Base-by-base conservation (phyloP, 2,888 invertebrate genomes). In the Patella ulyssiponensis region DNA sequence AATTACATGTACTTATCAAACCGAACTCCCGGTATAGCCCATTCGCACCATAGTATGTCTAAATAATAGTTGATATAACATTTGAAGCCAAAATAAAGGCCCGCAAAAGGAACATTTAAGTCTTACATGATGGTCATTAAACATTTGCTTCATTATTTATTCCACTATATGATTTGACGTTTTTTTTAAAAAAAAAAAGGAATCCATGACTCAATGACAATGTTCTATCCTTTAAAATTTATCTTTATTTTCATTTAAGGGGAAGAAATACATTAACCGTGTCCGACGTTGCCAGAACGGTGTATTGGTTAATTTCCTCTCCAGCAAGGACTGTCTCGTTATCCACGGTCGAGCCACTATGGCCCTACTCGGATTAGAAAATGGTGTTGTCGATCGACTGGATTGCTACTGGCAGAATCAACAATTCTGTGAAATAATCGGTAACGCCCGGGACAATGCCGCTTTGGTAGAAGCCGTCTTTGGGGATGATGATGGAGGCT, bases 341-440 rank as follows among this genome's bases (percentile, higher is more conserved):
- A 64, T 64, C 64, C 11, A 64, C 23, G 14, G 23, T 64, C 7
- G 14, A 23, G 23, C 64, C 14, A 11, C 23, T 23, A 14, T 64
- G 12, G 20, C 64, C 11, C 23, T 64, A 23, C 15, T 64, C 14
- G 64, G 64, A 23, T 20, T 20, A 64, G 64, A 64, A 11, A 23
- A n/a, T 64, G 64, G 11, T 9, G 14, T 9, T 2, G 23, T 23
- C 23, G 23, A 23, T 64, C 23, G 12, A 23, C 23, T 12, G 14
- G 64, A 64, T 64, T 64, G 64, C 23, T 64, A 64, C 20, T 64
- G 64, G 64, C 64, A 64, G 64, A 64, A 15, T 23, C 23, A 64
- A 64, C 23, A 23, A 20, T 64, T 64, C 64, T 64, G 64, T 64
- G 64, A 64, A 12, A 23, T 64, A 20, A 64, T 64, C 4, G 20